phyloP scores from a whole-genome alignment of 2,797 vertebrate genomes.

The Malacoraja senta region DNA sequence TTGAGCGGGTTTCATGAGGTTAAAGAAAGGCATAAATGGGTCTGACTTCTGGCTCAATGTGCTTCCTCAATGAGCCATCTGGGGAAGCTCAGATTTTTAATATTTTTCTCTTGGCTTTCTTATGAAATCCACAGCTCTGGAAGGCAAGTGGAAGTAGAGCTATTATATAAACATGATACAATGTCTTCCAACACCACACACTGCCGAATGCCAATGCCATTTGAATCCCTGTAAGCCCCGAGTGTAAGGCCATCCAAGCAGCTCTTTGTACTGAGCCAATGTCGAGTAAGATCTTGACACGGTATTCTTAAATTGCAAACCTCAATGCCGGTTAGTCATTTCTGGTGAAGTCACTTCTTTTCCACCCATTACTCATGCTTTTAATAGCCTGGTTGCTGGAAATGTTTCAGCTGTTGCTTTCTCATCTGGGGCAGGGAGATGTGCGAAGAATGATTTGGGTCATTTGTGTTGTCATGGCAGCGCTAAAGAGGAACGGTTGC shows the following conservation, averaged over 20 bases:
- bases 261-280: background rate
- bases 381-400: background rate
- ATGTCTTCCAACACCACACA: background rate
- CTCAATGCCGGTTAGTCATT: background rate
- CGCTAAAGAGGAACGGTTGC: background rate
- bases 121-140: background rate
- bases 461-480: background rate
- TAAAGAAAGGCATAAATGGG: too few relatives aligned
- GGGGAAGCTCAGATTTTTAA: background rate
- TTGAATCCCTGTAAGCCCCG: background rate
- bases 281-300: background rate
- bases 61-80: background rate
- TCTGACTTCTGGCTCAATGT: too few relatives aligned
- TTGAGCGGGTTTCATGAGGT: too few relatives aligned
- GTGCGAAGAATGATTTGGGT: background rate
- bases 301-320: background rate
- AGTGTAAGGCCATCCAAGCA: background rate
- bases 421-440: background rate
- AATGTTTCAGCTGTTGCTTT: background rate
- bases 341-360: background rate
- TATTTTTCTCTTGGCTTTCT: background rate
- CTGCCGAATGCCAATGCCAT: background rate
- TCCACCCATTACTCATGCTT: background rate
- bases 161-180: background rate
- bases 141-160: background rate